A percentile compares a stretch with the other conserved stretches of the same genome.
phyloP scores from a whole-genome alignment of 2,888 invertebrate genomes.

The Argyresthia goedartella region DNA sequence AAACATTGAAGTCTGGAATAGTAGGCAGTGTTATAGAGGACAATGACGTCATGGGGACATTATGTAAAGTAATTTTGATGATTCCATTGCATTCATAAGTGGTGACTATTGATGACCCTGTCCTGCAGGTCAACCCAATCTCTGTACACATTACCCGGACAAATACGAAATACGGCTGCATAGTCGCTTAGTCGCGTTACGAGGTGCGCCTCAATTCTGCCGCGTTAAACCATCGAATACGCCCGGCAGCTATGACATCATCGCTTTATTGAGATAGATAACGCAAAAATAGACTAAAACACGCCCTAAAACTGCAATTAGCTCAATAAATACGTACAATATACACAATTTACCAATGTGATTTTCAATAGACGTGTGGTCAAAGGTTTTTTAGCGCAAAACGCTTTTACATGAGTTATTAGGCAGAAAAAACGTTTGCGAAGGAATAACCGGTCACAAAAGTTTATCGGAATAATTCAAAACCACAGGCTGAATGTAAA shows the following conservation, averaged over 20 bases:
- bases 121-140: too few relatives aligned
- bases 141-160: neutral
- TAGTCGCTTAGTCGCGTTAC: neutral
- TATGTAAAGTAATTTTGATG: too few relatives aligned
- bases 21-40: too few relatives aligned
- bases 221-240: constrained; percentile 38
- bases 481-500: constrained; percentile 3
- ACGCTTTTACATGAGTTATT: neutral
- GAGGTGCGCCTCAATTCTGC: constrained; percentile 17
- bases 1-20: too few relatives aligned
- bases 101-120: too few relatives aligned
- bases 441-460: too few relatives aligned
- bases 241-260: constrained; percentile 53
- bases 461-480: too few relatives aligned
- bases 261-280: constrained; percentile 46
- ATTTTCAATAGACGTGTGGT: constrained; percentile 1
- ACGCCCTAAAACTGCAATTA: constrained; percentile 34
- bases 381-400: neutral
- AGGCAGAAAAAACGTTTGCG: too few relatives aligned
- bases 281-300: constrained; percentile 46
- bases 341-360: too few relatives aligned
- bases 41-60: too few relatives aligned
- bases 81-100: too few relatives aligned
- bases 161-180: neutral
- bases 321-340: too few relatives aligned